Base-by-base conservation (phyloP, 2,888 invertebrate genomes). In the Girardia tigrina region DNA sequence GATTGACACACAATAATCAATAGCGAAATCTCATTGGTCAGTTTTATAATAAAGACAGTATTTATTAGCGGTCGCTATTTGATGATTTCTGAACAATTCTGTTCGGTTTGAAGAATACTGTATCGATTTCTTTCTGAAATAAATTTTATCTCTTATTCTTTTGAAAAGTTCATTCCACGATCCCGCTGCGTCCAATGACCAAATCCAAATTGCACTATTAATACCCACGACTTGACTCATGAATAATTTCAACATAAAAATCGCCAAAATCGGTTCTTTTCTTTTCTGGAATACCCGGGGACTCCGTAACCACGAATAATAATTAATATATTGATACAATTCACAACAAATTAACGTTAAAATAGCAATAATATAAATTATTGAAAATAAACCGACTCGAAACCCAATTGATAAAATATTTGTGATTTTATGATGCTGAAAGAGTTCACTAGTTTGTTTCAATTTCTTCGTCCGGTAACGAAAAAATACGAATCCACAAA, bases 211-310 rank as follows among this genome's bases (percentile, higher is more conserved):
- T 0, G 83, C 83, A 76, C 82, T 82, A 0, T 83, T 88, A 28
- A 90, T 89, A 1, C 90, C 92, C 29, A 90, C 87, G 77, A 90
- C 89, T 73, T 91, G 87, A 42, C 89, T 88, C 86, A 91, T 90
- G 81, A 92, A 89, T 77, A 91, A 88, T 78, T 90, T 88, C 78
- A 91, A 87, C 80, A 92, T 86, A 82, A 91, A 91, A 56, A 70
- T 75, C 72, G 28, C 77, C 73, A 77, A 42, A 76, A 78, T 78
- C 70, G 78, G 78, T 4, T 8, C 8, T 8, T 56, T 4, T 56
- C 8, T 8, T 56, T 4, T 56, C 75, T 78, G 77, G 70, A 77
- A 77, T 73, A 77, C 77, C 36, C 76, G 72, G 6, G n/a, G 8
- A 16, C 6, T n/a, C n/a, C n/a, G 6, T 23, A 16, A 56, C 90